These are phyloP conservation scores for Mesorhabditis belari DNA, from an alignment of 2,888 invertebrate species.

Conservation along the genomic window DNA sequence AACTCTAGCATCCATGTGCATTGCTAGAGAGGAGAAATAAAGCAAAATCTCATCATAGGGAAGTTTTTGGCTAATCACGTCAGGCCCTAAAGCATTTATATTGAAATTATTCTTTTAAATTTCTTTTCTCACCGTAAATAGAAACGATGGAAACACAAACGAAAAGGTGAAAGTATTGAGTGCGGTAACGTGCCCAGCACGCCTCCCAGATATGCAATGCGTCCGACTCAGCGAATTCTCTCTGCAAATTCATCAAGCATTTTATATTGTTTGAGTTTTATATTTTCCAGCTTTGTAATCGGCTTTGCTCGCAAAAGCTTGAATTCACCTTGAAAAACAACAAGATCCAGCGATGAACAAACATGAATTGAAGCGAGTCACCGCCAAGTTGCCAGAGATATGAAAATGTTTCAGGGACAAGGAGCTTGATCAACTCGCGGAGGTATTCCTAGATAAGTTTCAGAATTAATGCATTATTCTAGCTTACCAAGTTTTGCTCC, in stretches of 20 bases:
- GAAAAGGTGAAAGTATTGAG: constrained; percentile 90
- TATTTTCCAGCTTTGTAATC: neutral
- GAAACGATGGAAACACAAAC: constrained; percentile 84
- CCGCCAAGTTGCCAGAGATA: constrained; percentile 66
- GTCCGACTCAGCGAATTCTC: constrained; percentile 46
- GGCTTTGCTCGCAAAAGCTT: no score
- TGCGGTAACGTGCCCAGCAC: constrained; percentile 92
- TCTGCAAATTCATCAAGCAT: no score
- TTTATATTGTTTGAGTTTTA: no score
- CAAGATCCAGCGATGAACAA: constrained; percentile 90
- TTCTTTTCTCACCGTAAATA: constrained; percentile 67
- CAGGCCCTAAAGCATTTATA: constrained; percentile 59
- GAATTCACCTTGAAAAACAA: constrained; percentile 74
- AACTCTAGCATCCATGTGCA: constrained; percentile 90
- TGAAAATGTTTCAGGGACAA: constrained; percentile 81
- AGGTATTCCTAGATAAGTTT: constrained; percentile 64
- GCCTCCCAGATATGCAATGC: constrained; percentile 58
- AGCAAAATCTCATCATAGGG: constrained; percentile 88
- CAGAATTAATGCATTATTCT: neutral
- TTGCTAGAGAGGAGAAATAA: constrained; percentile 87
- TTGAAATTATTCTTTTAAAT: neutral
- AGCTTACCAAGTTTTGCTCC: constrained; percentile 74
- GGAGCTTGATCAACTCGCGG: constrained; percentile 76
- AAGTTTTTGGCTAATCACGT: constrained; percentile 79
- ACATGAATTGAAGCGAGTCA: constrained; percentile 78